These are phyloP conservation scores for Ophion ventricosus DNA, from an alignment of 2,888 invertebrate genomes.

Conservation along the genomic window DNA sequence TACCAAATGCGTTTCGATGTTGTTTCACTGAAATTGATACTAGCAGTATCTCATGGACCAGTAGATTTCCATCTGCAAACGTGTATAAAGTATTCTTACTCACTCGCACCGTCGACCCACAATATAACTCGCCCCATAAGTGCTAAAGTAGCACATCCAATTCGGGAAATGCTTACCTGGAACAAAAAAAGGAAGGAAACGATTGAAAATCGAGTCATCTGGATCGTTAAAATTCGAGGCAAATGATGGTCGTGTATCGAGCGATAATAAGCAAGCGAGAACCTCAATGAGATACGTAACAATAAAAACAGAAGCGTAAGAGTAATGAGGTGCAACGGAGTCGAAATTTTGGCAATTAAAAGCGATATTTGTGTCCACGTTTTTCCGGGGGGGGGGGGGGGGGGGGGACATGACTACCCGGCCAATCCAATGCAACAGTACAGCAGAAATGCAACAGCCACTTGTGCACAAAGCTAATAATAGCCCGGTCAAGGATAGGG, in stretches of 20 bases:
- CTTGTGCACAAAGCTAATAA: conserved; percentile 43
- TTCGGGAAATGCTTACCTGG: conserved; percentile 77
- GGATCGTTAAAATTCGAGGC: conserved; percentile 23
- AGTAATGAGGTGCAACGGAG: conserved; percentile 12
- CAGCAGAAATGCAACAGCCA: conserved; percentile 48
- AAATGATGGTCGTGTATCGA: conserved; percentile 10
- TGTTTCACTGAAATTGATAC: too few species aligned
- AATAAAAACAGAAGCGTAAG: conserved; percentile 25
- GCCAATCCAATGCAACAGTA: conserved; percentile 37
- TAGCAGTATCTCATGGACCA: not conserved
- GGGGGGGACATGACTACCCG: conserved; percentile 40
- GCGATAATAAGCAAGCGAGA: conserved; percentile 61
- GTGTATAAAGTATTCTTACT: conserved; percentile 69
- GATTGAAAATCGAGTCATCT: conserved; percentile 22
- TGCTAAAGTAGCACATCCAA: conserved; percentile 22
- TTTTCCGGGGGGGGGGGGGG: conserved; percentile 42
- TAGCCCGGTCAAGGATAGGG: conserved; percentile 54
- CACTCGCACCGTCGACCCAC: conserved; percentile 69
- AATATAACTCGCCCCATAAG: conserved; percentile 39
- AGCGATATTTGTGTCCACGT: conserved; percentile 38
- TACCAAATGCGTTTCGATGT: too few species aligned
- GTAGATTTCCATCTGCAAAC: conserved; percentile 25
- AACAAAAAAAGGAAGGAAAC: conserved; percentile 72
- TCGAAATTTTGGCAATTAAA: conserved; percentile 23
- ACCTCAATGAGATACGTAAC: conserved; percentile 18